These are phyloP conservation scores for Oreochromis niloticus DNA, from an alignment of 2,113 vertebrate species.

Conservation along the genomic window DNA sequence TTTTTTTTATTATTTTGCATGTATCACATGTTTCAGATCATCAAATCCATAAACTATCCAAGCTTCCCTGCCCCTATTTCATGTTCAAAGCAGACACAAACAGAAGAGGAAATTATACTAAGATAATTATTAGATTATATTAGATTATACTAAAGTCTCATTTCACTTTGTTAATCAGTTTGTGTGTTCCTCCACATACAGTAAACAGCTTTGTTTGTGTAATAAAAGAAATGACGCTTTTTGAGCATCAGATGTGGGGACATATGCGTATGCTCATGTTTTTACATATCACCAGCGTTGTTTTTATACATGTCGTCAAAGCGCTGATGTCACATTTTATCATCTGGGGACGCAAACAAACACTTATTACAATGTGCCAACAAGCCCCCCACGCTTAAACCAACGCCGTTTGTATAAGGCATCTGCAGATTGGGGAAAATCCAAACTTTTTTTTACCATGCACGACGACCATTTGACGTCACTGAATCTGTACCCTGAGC, in stretches of 20 bases:
- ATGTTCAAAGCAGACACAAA: neutral
- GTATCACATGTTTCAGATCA: neutral
- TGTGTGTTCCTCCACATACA: neutral
- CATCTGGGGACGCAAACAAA: conserved; percentile 4
- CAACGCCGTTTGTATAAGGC: conserved; percentile 55
- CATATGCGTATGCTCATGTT: neutral
- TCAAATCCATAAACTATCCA: neutral
- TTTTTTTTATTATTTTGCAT: neutral
- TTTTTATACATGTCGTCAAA: neutral
- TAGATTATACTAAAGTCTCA: neutral
- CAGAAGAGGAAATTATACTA: neutral
- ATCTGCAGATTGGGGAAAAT: conserved; percentile 42
- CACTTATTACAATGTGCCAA: conserved; percentile 17
- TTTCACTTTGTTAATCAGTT: neutral
- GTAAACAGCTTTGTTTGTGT: neutral
- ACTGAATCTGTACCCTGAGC: neutral
- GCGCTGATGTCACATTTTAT: neutral
- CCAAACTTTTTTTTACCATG: neutral
- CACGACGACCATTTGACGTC: conserved; percentile 17
- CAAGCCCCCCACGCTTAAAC: conserved; percentile 65
- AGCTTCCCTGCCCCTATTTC: neutral
- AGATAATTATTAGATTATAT: neutral
- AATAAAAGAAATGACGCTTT: neutral
- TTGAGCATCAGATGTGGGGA: neutral
- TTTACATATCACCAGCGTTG: neutral